Evolutionary conservation across 30 jellyfish, hydroid and myxozoan genomes (phyloP), one percentile per base, ranked within the genome.

Genomic region (Hydractinia echinata): DNA sequence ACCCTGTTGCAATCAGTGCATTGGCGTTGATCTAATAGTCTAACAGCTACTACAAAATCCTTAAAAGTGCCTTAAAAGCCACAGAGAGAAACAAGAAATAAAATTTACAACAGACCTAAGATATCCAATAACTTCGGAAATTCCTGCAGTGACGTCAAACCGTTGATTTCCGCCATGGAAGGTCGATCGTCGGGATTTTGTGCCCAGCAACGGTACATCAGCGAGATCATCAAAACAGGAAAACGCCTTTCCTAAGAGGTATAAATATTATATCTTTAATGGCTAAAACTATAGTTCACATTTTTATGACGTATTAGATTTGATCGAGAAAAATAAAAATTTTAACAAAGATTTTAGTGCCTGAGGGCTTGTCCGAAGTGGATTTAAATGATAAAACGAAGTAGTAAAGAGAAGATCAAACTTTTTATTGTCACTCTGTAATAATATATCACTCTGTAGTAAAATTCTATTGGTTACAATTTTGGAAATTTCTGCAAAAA

Each of bases 141-240:
- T 76, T 94, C 99, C n/a, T 80, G 73, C 66, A 94, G 77, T 18
- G 84, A 74, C 11, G 95, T 84, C 15, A 66, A 66, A 7, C 87
- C 87, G 70, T 82, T 68, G 58, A 94, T 94, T 8, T 94, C 97
- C 10, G 96, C 79, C 8, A 79, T 10, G 16, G 96, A 64, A 5
- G 99, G 99, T 20, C 99, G 92, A 51, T 88, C 96, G n/a, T 66
- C 90, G 0, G 96, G 96, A 10, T 94, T 90, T 10, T 94, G 99
- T 44, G 95, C 92, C 99, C 99, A 94, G 51, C 99, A 94, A 68
- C 86, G 96, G 86, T 88, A 94, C 84, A 94, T 39, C 88, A 94
- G 77, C 5, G 99, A 94, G 61, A 94, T 62, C 20, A 94, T 53
- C 6, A 91, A 92, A 30, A 88, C 72, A 6, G 99, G 99, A 44